Base-by-base conservation (phyloP, 2,113 vertebrate species). In the Gasterosteus aculeatus region DNA sequence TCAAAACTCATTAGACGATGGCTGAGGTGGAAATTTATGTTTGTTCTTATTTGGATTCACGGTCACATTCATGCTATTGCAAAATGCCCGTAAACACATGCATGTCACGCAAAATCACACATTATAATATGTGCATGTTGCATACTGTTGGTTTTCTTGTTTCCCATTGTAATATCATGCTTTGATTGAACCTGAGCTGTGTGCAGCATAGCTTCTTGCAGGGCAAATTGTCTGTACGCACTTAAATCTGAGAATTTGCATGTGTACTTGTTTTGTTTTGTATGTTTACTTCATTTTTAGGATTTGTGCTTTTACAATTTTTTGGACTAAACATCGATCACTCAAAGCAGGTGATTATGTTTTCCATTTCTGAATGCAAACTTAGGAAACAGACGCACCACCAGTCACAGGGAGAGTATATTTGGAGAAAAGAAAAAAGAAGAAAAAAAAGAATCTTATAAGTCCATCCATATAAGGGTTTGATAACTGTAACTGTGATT, bases 161-260 rank as follows among this genome's bases (percentile, higher is more conserved):
- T 41, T 74, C 70, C 69, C 29, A 54, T 61, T 60, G 75, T 62
- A 71, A 75, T 57, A 11, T 3, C 29, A 62, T 33, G 35, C 39
- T 22, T 42, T 65, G 59, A 35, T 60, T 42, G 61, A 59, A 8
- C 54, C 33, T 65, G 70, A 75, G 16, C 65, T 33, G 53, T 42
- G 69, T 41, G 61, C 72, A 33, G 8, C 54, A 74, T 44, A 41
- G 60, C 47, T 62, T 18, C 33, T 12, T 33, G 56, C 47, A 26
- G 16, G 22, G 10, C 8, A 33, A 10, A 44, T 39, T 68, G 75
- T 64, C 58, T 72, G 39, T 60, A 61, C 22, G 15, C 16, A 26
- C 8, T 33, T 15, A 41, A 16, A 60, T 46, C 10, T 69, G 14
- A 57, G 9, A 1, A 7, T 35, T 29, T 47, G 2, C 66, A 15